Evolutionary conservation across 1,140 invertebrate genomes (phyloP).

Genomic region (Drosophila kurseongensis): DNA sequence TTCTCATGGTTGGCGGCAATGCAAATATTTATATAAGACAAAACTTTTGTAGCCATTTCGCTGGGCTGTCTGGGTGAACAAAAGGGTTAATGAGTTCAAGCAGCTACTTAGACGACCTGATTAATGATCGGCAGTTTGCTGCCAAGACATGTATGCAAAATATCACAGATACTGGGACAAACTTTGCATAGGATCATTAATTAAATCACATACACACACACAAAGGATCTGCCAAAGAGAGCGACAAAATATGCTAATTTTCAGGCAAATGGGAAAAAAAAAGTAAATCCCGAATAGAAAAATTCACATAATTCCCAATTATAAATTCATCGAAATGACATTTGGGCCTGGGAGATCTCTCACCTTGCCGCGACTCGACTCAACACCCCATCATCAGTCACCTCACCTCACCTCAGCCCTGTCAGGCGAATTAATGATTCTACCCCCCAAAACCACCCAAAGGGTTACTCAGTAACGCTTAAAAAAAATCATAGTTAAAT

Average conservation of each 20-base stretch:
- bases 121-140: constrained; percentile 67
- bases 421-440: constrained; percentile 61
- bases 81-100: constrained; percentile 83
- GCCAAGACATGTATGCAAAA: constrained; percentile 60
- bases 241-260: constrained; percentile 69
- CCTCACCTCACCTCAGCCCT: constrained; percentile 38
- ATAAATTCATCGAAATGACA: constrained; percentile 84
- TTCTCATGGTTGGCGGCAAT: constrained; percentile 59
- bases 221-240: constrained; percentile 41
- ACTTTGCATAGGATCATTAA: constrained; percentile 80
- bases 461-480: constrained; percentile 9
- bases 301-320: constrained; percentile 76
- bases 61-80: constrained; percentile 61
- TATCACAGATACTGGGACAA: constrained; percentile 33
- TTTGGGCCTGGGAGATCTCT: constrained; percentile 63
- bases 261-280: constrained; percentile 13
- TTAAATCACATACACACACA: constrained; percentile 53
- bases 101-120: constrained; percentile 74
- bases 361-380: constrained; percentile 36
- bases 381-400: constrained; percentile 70
- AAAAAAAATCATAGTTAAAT: constrained; percentile 67
- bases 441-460: constrained; percentile 41
- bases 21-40: constrained; percentile 83
- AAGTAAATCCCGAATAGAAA: constrained; percentile 39
- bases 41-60: constrained; percentile 60